Evolutionary conservation across 1,140 invertebrate genomes (phyloP).

Genomic region (Drosophila erecta): DNA sequence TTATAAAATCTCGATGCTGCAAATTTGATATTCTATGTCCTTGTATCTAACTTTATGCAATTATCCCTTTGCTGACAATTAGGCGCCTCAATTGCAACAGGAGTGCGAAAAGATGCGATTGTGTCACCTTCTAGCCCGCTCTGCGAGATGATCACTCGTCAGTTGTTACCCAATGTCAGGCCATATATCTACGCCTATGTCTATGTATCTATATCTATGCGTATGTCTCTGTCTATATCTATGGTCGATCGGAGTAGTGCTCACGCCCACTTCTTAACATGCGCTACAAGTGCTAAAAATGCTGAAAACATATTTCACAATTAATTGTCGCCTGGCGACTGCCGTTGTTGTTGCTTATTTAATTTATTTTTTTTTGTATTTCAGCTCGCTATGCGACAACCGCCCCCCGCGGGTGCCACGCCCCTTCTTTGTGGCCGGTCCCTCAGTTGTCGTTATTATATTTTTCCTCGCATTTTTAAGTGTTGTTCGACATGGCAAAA

Average conservation of each 20-base stretch:
- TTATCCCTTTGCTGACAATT: background rate
- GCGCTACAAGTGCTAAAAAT: slow-evolving; percentile 82
- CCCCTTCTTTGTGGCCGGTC: slow-evolving; percentile 1
- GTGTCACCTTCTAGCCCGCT: slow-evolving; percentile 6
- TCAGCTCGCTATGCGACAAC: slow-evolving; percentile 33
- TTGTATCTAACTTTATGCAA: background rate
- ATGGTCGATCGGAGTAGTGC: slow-evolving; percentile 23
- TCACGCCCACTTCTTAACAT: slow-evolving; percentile 72
- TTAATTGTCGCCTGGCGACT: slow-evolving; percentile 76
- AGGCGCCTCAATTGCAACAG: background rate
- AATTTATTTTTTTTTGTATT: background rate
- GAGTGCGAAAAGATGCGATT: slow-evolving; percentile 40
- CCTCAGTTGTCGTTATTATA: slow-evolving; percentile 56
- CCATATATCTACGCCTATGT: slow-evolving; percentile 19
- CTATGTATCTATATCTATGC: slow-evolving; percentile 27
- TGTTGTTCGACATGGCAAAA: slow-evolving; percentile 82
- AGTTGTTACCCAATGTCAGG: slow-evolving; percentile 29
- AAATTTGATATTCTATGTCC: too few species aligned
- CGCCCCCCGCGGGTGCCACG: slow-evolving; percentile 2
- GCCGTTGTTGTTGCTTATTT: slow-evolving; percentile 22
- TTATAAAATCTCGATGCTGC: too few species aligned
- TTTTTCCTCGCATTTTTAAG: slow-evolving; percentile 80
- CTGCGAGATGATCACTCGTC: slow-evolving; percentile 14
- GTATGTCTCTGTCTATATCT: slow-evolving; percentile 11
- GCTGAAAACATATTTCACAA: slow-evolving; percentile 82